Evolutionary conservation across 2,113 vertebrate genomes (phyloP).

Genomic region (Dromas ardeola): DNA sequence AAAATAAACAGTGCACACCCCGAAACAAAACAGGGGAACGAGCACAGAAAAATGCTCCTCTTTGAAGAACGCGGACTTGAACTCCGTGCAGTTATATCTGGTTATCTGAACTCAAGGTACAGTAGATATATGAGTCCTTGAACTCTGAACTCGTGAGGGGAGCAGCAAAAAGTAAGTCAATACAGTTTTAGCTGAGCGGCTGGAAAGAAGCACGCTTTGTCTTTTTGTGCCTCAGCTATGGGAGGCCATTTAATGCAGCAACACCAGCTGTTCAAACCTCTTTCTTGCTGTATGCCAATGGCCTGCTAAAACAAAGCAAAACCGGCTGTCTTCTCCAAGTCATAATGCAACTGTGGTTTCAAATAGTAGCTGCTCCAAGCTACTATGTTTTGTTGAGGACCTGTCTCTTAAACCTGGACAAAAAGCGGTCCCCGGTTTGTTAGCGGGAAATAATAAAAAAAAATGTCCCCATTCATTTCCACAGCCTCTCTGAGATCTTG

Average conservation of each 20-base stretch:
- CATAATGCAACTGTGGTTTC: background rate
- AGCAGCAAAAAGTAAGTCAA: conserved; percentile 12
- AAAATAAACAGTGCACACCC: conserved; percentile 43
- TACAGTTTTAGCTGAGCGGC: conserved; percentile 10
- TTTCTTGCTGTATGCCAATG: background rate
- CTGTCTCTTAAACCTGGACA: background rate
- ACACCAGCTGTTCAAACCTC: conserved; percentile 12
- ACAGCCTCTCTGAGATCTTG: conserved; percentile 6
- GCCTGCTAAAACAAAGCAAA: conserved; percentile 41
- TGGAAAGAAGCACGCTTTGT: conserved; percentile 22
- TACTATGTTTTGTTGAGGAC: background rate
- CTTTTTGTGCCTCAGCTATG: conserved; percentile 16
- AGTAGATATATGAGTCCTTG: conserved; percentile 7
- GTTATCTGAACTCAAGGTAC: conserved; percentile 35
- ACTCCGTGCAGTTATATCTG: background rate
- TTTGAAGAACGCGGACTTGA: conserved; percentile 4
- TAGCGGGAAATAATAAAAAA: background rate
- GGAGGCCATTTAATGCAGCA: conserved; percentile 11
- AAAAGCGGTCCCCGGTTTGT: background rate
- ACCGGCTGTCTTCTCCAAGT: background rate
- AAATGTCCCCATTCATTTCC: background rate
- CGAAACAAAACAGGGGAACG: conserved; percentile 38
- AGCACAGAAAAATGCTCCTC: background rate
- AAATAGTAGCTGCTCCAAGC: background rate
- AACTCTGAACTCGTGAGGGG: conserved; percentile 16